Percentiles rank a stretch among this genome's conserved stretches.
These are phyloP conservation scores for Brachionus paranguensis DNA, from an alignment of 1,140 invertebrate species.

Conservation along the genomic window DNA sequence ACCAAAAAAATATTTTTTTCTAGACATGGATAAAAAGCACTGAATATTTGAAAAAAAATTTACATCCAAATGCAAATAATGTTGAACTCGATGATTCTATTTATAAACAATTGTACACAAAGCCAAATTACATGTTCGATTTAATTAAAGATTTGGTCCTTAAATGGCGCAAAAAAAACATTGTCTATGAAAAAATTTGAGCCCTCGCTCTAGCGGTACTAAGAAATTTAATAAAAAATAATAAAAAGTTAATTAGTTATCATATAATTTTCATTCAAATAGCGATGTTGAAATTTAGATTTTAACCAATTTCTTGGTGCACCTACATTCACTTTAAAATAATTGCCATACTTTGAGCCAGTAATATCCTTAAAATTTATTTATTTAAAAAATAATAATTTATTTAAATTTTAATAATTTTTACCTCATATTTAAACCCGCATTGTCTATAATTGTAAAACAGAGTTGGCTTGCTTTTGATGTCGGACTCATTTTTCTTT, in stretches of 20 bases:
- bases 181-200: neutral
- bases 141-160: constrained; percentile 5
- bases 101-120: constrained; percentile 14
- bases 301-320: constrained; percentile 23
- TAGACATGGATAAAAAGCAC: constrained; percentile 10
- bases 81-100: neutral
- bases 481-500: neutral
- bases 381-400: neutral
- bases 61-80: constrained; percentile 2
- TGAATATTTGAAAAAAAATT: neutral
- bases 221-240: neutral
- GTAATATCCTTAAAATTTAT: neutral
- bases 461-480: neutral
- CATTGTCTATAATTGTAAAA: neutral
- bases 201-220: neutral
- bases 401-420: neutral
- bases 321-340: constrained; percentile 15
- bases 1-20: neutral
- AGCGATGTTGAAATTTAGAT: constrained; percentile 15
- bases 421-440: neutral
- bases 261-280: neutral
- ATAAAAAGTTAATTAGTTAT: constrained; percentile 4
- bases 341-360: neutral
- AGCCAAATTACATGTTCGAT: neutral
- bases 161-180: constrained; percentile 3